Percentiles rank a stretch among this genome's conserved stretches.
Conservation (phyloP, 2,113 vertebrate genomes). For the Spea bombifrons region DNA sequence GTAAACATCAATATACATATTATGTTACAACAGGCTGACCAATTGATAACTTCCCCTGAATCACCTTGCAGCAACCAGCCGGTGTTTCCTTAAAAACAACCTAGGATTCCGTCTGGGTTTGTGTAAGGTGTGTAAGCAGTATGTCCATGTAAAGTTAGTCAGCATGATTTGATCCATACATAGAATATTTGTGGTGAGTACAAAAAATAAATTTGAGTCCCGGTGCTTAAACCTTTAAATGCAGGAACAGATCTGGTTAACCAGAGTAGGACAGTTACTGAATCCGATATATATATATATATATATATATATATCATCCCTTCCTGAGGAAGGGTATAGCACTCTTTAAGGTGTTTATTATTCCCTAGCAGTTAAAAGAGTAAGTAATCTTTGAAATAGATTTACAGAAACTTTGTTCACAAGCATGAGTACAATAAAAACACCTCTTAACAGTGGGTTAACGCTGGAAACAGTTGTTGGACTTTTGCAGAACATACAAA, state of each 20-base stretch:
- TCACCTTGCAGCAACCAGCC: slow-evolving; percentile 43
- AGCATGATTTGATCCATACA: slow-evolving; percentile 51
- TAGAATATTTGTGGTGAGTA: slow-evolving; percentile 52
- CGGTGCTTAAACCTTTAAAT: slow-evolving; percentile 50
- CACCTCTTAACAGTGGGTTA: slow-evolving; percentile 74
- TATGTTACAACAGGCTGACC: slow-evolving; percentile 59
- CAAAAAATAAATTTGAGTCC: slow-evolving; percentile 69
- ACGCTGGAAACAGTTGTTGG: slow-evolving; percentile 80
- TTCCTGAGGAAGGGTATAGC: background rate
- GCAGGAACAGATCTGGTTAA: background rate
- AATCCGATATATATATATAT: too few relatives aligned
- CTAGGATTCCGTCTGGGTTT: background rate
- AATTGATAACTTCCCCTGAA: slow-evolving; percentile 51
- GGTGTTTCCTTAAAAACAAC: slow-evolving; percentile 47
- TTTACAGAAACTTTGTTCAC: slow-evolving; percentile 71
- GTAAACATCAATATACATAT: slow-evolving; percentile 67
- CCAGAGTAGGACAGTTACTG: background rate
- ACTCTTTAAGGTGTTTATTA: background rate
- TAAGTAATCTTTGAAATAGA: slow-evolving; percentile 49
- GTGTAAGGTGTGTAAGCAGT: slow-evolving; percentile 51
- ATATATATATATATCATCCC: background rate
- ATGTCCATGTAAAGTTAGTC: slow-evolving; percentile 52
- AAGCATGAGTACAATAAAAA: slow-evolving; percentile 74
- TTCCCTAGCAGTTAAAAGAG: background rate
- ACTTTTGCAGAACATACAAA: slow-evolving; percentile 84